Conservation (phyloP, 2,888 invertebrate genomes). For the Pristionchus mayeri region DNA sequence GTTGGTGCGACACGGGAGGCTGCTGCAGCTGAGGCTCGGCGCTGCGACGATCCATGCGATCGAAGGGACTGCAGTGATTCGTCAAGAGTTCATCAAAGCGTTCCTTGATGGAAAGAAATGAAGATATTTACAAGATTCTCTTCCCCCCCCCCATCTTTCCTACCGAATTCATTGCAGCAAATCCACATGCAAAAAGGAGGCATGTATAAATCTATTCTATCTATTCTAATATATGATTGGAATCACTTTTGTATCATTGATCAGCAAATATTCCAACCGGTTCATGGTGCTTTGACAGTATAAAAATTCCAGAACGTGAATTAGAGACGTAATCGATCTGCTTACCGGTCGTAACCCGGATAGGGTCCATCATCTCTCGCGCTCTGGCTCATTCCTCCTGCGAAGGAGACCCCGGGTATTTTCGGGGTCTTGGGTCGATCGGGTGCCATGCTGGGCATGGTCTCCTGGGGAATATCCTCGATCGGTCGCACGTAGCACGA, state of each 20-base stretch:
- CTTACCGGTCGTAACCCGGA: constrained; percentile 29
- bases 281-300: no score
- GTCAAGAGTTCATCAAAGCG: background rate
- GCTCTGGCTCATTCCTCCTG: background rate
- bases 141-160: no score
- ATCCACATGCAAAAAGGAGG: no score
- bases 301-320: no score
- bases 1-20: background rate
- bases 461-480: constrained; percentile 34
- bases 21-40: constrained; percentile 11
- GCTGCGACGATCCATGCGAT: constrained; percentile 42
- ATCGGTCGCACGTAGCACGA: constrained; percentile 63
- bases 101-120: no score
- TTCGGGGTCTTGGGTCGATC: constrained; percentile 65
- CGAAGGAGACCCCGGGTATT: constrained; percentile 48
- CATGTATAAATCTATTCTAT: no score
- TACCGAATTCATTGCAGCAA: no score
- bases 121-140: no score
- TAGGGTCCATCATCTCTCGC: constrained; percentile 6
- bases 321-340: no score
- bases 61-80: constrained; percentile 11
- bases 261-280: no score
- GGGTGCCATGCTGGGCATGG: constrained; percentile 50
- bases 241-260: no score
- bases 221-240: no score